Base-by-base conservation (phyloP, 2,888 invertebrate genomes). In the Orchesellides sinensis region DNA sequence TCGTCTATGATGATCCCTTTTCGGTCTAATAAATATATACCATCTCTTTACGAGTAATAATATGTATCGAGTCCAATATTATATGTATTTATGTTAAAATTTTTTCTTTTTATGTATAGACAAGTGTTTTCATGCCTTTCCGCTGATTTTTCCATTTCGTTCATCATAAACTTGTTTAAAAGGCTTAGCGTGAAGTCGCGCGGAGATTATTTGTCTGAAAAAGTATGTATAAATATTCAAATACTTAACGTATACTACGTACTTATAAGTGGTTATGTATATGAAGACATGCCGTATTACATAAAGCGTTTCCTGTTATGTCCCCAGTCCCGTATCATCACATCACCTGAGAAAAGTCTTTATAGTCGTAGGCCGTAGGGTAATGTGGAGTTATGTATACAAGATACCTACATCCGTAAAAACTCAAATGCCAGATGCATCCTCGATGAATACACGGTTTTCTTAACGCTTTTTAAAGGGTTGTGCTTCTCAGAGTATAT, bases 111-210 rank as follows among this genome's bases (percentile, higher is more conserved):
- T 45, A 21, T 8, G 73, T 47, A 21, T 47, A 61, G 61, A 73
- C 73, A 73, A 73, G 73, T 73, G 73, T 73, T 73, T 73, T 73
- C 61, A 73, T 73, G 61, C 61, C 73, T 73, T 73, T 73, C 73
- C 25, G 52, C 35, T 29, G 70, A 70, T 5, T 40, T 40, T 40
- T 40, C 27, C 47, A 27, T 61, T 56, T 56, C 35, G 54, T 70
- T 70, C 59, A 8, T 73, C 61, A 19, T 61, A 73, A 73, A 77
- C 59, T 77, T 59, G 45, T 68, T 68, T 56, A 29, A n/a, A 61
- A 25, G 65, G n/a, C 77, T 74, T 65, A 74, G 63, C 74, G 40
- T 63, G 74, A 74, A 65, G 52, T 65, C 49, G 65, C 35, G 40
- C 23, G 45, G 25, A 45, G n/a, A n/a, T 17, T 52, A 52, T 52